Evolutionary conservation across 2,888 invertebrate species (phyloP).

Genomic region (Tetramorium bicarinatum): DNA sequence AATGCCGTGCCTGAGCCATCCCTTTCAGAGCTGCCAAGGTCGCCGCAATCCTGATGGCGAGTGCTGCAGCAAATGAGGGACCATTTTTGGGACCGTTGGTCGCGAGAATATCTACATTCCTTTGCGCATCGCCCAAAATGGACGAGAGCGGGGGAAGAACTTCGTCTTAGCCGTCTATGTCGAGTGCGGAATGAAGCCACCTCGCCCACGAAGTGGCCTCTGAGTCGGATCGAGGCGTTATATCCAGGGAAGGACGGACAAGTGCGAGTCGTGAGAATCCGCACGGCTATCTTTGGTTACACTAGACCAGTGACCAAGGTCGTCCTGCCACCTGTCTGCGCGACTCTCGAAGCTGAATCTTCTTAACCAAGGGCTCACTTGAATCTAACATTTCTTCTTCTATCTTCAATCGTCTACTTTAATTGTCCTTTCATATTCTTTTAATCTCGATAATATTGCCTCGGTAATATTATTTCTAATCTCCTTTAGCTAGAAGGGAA

Average conservation of each 20-base stretch:
- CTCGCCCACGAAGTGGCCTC: neutral
- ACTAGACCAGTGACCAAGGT: neutral
- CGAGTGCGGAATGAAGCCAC: neutral
- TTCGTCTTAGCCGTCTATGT: neutral
- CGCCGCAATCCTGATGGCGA: neutral
- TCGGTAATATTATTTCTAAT: no score
- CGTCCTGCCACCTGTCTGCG: neutral
- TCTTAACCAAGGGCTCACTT: no score
- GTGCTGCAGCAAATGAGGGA: neutral
- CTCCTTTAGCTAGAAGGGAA: no score
- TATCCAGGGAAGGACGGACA: neutral
- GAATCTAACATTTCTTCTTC: neutral
- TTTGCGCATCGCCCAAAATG: neutral
- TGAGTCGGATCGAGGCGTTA: fast-evolving
- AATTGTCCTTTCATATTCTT: no score
- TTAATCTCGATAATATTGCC: no score
- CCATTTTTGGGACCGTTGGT: neutral
- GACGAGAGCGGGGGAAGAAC: fast-evolving
- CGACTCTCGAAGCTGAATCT: no score
- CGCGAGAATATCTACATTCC: neutral
- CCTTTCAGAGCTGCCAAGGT: no score
- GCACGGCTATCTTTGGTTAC: neutral
- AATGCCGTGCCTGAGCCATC: fast-evolving
- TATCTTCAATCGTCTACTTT: no score
- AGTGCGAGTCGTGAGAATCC: neutral